Conservation (phyloP, 2,797 vertebrate genomes). For the Brachyalestes nurse region DNA sequence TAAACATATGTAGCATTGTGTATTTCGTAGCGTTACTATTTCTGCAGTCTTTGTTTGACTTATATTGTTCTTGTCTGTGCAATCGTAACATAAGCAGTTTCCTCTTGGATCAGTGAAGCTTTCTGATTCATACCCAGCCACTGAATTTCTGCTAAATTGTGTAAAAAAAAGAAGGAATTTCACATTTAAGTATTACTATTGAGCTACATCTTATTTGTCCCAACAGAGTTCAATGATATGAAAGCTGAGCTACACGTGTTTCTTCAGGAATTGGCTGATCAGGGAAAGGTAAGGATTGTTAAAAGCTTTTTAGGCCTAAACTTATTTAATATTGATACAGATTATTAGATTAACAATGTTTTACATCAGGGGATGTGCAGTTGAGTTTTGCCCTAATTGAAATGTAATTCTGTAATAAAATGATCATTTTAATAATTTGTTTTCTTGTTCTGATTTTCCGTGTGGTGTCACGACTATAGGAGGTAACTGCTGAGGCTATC, state of each 20-base stretch:
- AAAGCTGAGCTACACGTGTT: slow-evolving; percentile 87
- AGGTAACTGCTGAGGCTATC: slow-evolving; percentile 70
- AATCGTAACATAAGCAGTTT: too few species aligned
- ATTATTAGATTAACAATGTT: neutral
- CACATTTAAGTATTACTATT: neutral
- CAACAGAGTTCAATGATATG: slow-evolving; percentile 89
- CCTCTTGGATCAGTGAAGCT: too few species aligned
- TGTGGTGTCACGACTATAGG: slow-evolving; percentile 58
- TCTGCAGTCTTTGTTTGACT: too few species aligned
- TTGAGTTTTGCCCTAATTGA: neutral
- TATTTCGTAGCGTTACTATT: too few species aligned
- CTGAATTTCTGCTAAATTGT: too few species aligned
- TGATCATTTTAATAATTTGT: too few species aligned
- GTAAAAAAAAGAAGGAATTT: neutral
- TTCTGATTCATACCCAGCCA: too few species aligned
- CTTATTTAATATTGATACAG: neutral
- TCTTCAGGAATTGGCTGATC: slow-evolving; percentile 85
- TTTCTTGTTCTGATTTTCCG: neutral
- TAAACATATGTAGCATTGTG: too few species aligned
- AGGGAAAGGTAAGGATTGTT: slow-evolving; percentile 85
- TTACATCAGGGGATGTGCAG: neutral
- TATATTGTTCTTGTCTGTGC: too few species aligned
- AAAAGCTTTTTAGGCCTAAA: neutral
- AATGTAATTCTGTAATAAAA: neutral
- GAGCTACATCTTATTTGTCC: slow-evolving; percentile 21